Evolutionary conservation across 2,113 vertebrate species (phyloP).

Genomic region (Lepisosteus osseus): DNA sequence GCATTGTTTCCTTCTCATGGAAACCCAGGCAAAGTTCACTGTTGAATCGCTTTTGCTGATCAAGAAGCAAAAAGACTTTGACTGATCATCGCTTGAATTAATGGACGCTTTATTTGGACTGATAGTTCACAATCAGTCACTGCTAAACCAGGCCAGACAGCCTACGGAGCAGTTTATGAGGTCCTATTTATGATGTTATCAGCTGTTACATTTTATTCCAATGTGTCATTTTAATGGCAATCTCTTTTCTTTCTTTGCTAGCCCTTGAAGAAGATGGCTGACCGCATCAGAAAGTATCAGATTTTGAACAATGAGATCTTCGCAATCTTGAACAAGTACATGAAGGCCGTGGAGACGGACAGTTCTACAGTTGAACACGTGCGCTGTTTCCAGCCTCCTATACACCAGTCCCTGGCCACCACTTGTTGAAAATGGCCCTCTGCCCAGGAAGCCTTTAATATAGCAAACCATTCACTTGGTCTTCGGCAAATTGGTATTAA

Average conservation of each 20-base stretch:
- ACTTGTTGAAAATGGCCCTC: slow-evolving; percentile 77
- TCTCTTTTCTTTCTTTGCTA: slow-evolving; percentile 45
- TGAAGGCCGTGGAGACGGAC: slow-evolving; percentile 97
- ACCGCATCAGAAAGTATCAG: slow-evolving; percentile 97
- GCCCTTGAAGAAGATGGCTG: slow-evolving; percentile 99
- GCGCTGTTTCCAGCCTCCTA: slow-evolving; percentile 97
- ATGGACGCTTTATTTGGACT: too few relatives aligned
- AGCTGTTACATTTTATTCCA: too few relatives aligned
- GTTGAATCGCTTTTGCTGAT: too few relatives aligned
- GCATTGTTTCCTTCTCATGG: too few relatives aligned
- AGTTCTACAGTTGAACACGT: slow-evolving; percentile 97
- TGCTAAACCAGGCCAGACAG: too few relatives aligned
- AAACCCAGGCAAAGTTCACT: too few relatives aligned
- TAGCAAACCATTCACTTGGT: not conserved
- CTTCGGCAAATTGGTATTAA: not conserved
- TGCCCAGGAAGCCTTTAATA: not conserved
- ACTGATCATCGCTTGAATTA: too few relatives aligned
- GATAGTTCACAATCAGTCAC: too few relatives aligned
- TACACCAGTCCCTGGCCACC: slow-evolving; percentile 97
- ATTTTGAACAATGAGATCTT: slow-evolving; percentile 98
- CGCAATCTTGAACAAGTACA: slow-evolving; percentile 98
- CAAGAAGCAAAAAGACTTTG: too few relatives aligned
- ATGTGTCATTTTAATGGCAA: too few relatives aligned
- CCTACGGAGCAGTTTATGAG: too few relatives aligned
- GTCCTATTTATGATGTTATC: too few relatives aligned